phyloP scores from a whole-genome alignment of 2,888 invertebrate genomes.

The Erebia palarica region DNA sequence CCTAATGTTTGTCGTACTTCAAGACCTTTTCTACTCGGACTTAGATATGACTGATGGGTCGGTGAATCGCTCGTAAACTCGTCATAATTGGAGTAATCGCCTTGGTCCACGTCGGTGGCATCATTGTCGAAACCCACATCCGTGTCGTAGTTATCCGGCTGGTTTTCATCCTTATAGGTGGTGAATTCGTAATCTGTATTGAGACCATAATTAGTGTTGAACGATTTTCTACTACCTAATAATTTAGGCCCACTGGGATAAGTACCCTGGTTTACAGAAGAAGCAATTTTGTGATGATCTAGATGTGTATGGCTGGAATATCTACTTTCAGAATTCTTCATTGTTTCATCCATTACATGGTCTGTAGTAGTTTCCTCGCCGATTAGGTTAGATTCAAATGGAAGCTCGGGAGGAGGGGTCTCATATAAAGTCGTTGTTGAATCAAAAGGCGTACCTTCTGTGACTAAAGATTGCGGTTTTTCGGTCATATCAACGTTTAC shows the following conservation, averaged over 20 bases:
- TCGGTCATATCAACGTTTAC: constrained; percentile 55
- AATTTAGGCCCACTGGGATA: constrained; percentile 50
- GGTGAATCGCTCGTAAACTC: constrained; percentile 72
- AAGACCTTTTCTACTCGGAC: constrained; percentile 58
- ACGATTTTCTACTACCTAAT: constrained; percentile 63
- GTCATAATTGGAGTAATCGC: constrained; percentile 84
- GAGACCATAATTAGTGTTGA: constrained; percentile 55
- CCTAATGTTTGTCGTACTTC: constrained; percentile 76
- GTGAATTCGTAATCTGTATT: constrained; percentile 65
- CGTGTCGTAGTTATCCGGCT: constrained; percentile 68
- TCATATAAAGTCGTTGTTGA: constrained; percentile 30
- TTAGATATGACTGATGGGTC: constrained; percentile 63
- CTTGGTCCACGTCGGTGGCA: constrained; percentile 72
- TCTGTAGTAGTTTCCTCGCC: constrained; percentile 38
- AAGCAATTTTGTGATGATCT: constrained; percentile 64
- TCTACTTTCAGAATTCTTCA: constrained; percentile 53
- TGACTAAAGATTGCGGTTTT: constrained; percentile 29
- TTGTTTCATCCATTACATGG: constrained; percentile 47
- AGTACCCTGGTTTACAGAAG: constrained; percentile 34
- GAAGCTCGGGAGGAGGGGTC: constrained; percentile 25
- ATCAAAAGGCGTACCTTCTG: constrained; percentile 41
- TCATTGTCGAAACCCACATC: constrained; percentile 68
- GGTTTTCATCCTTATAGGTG: constrained; percentile 63
- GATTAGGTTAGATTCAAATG: constrained; percentile 33
- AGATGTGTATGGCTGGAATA: constrained; percentile 60